Percentiles rank a stretch among this genome's conserved stretches.
Conservation (phyloP, 2,113 vertebrate genomes). For the Anguilla rostrata region DNA sequence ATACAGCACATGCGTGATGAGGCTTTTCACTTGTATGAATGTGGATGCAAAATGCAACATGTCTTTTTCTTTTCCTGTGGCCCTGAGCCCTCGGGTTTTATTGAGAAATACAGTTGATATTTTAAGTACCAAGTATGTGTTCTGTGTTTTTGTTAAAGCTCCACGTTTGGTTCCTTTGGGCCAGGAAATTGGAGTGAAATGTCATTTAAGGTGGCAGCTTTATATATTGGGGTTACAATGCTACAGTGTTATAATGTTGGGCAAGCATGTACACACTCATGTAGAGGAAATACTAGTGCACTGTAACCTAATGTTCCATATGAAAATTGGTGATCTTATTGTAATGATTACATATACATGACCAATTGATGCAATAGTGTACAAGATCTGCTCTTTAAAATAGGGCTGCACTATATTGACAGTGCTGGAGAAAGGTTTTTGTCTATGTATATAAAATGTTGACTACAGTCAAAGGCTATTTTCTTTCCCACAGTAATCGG, state of each 20-base stretch:
- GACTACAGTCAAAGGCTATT: not conserved
- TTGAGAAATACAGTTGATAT: conserved; percentile 13
- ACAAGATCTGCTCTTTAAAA: no score
- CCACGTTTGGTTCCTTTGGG: no score
- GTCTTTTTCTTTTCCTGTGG: not conserved
- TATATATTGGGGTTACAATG: not conserved
- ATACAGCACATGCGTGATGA: not conserved
- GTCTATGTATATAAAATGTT: no score
- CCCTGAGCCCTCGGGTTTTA: conserved; percentile 5
- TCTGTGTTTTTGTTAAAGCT: not conserved
- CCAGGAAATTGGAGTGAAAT: no score
- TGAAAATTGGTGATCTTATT: no score
- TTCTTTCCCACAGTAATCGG: not conserved
- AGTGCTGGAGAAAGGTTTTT: no score
- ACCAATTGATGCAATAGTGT: no score
- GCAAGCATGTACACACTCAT: not conserved
- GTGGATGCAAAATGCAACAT: not conserved
- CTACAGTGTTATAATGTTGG: no score
- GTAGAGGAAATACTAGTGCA: not conserved
- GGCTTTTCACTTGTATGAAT: not conserved
- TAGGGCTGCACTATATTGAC: no score
- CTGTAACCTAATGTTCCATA: not conserved
- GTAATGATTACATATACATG: no score
- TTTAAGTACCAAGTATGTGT: not conserved
- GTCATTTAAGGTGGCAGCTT: not conserved